Evolutionary conservation across 2,888 invertebrate species (phyloP).

Genomic region (Rotaria sp.): DNA sequence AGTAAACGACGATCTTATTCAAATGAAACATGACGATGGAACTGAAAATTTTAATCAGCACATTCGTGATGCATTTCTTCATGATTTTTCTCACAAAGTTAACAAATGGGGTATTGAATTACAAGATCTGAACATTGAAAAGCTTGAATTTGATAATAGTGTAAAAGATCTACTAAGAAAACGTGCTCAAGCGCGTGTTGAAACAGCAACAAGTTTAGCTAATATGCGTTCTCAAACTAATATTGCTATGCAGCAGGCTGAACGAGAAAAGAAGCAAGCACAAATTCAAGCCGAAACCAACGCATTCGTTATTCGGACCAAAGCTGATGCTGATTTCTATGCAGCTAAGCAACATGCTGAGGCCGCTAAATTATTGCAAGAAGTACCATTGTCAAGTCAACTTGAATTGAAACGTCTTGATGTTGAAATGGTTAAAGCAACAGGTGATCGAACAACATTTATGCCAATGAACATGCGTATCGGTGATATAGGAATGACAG

Average conservation of each 20-base stretch:
- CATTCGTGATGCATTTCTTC: neutral
- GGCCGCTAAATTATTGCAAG: neutral
- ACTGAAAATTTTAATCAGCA: neutral
- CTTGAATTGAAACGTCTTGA: neutral
- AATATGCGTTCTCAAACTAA: conserved; percentile 2
- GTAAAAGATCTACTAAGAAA: neutral
- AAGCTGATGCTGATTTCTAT: conserved; percentile 3
- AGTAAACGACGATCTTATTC: too few relatives aligned
- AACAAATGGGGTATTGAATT: neutral
- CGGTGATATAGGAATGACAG: neutral
- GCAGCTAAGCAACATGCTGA: neutral
- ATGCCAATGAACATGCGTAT: neutral
- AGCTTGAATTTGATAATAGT: neutral
- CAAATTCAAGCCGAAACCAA: neutral
- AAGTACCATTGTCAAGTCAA: neutral
- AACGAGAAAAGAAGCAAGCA: neutral
- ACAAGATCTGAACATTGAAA: conserved; percentile 6
- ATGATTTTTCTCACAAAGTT: neutral
- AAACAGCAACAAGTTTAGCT: neutral
- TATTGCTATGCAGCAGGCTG: neutral
- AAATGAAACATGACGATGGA: neutral
- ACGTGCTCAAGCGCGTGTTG: conserved; percentile 1
- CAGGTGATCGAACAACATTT: conserved; percentile 9
- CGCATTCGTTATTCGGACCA: neutral
- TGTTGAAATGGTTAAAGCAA: neutral